A percentile compares a stretch with the other conserved stretches of the same genome.
Evolutionary conservation across 2,888 invertebrate genomes (phyloP).

Genomic region (Sphinx pinastri): DNA sequence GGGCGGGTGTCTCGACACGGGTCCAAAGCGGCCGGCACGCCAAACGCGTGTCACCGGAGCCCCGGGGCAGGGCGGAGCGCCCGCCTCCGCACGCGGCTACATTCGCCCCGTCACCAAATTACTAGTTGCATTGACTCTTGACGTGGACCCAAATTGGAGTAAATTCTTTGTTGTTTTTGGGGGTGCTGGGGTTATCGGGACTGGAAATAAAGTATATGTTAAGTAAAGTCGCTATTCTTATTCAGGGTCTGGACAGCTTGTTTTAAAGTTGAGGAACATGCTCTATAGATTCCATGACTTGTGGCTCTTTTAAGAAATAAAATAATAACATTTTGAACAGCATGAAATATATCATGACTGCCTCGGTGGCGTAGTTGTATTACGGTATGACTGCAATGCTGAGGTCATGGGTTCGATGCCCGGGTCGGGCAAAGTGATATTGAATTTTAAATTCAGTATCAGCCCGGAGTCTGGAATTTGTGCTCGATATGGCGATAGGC

Average conservation of each 20-base stretch:
- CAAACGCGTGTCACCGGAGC: slow-evolving; percentile 62
- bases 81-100: slow-evolving; percentile 50
- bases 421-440: no score
- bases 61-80: slow-evolving; percentile 64
- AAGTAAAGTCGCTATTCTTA: background rate
- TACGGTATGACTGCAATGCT: no score
- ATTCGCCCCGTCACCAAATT: slow-evolving; percentile 17
- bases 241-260: background rate
- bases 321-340: no score
- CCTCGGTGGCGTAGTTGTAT: no score
- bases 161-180: slow-evolving; percentile 15
- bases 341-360: no score
- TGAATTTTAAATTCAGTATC: no score
- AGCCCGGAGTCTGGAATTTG: no score
- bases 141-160: slow-evolving; percentile 30
- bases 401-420: no score
- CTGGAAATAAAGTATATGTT: no score
- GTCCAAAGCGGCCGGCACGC: slow-evolving; percentile 49
- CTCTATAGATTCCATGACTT: background rate
- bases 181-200: background rate
- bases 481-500: no score
- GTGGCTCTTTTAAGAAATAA: background rate
- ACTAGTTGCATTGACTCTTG: slow-evolving; percentile 15
- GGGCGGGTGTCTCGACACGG: slow-evolving; percentile 31
- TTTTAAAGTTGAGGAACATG: background rate